phyloP scores from a whole-genome alignment of 2,888 invertebrate genomes.

The Stramonita haemastoma region DNA sequence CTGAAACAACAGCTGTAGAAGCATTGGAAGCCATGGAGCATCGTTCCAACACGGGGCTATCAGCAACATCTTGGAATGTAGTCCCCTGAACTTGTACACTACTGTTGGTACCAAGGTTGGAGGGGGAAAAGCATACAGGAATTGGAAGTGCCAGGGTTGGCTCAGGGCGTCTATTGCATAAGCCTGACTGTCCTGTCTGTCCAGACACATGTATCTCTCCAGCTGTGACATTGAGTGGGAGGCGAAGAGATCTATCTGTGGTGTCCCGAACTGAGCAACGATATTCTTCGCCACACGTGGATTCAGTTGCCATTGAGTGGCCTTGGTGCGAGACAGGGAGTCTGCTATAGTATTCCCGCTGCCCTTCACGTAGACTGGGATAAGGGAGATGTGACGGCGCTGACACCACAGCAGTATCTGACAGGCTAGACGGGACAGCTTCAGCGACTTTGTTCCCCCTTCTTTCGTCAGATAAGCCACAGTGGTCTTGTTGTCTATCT shows the following conservation, averaged over 20 bases:
- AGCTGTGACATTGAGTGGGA: too few species aligned
- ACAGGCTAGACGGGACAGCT: not conserved
- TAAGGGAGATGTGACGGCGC: too few species aligned
- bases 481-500: not conserved
- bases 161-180: not conserved
- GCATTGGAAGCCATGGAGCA: not conserved
- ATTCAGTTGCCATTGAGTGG: too few species aligned
- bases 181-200: not conserved
- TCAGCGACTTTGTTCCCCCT: not conserved
- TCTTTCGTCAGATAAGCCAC: not conserved
- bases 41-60: constrained; percentile 11
- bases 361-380: too few species aligned
- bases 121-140: not conserved
- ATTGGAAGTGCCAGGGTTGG: not conserved
- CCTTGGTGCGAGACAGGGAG: too few species aligned
- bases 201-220: too few species aligned
- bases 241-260: too few species aligned
- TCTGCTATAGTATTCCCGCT: too few species aligned
- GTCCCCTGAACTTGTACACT: not conserved
- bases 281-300: too few species aligned
- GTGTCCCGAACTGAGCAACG: too few species aligned
- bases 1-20: not conserved
- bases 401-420: not conserved
- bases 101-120: not conserved
- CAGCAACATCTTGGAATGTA: not conserved